A percentile compares a stretch with the other conserved stretches of the same genome.
Evolutionary conservation across 2,797 vertebrate genomes (phyloP).

Genomic region (Urosaurus nigricauda): DNA sequence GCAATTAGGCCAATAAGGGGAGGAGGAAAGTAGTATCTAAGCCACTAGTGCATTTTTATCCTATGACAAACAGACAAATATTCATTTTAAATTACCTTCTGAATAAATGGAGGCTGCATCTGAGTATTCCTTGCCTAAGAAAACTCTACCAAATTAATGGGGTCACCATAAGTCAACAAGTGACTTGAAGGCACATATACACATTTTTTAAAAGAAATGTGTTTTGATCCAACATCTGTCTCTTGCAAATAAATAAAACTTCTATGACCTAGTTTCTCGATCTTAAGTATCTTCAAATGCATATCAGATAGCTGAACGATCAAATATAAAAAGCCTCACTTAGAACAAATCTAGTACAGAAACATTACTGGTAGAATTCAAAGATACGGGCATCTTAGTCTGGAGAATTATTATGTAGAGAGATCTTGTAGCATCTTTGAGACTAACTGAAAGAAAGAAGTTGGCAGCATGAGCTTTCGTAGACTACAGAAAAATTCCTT

Average conservation of each 20-base stretch:
- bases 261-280: background rate
- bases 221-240: background rate
- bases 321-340: background rate
- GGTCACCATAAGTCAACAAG: too few species aligned
- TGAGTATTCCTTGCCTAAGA: too few species aligned
- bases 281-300: background rate
- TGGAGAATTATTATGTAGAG: too few species aligned
- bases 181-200: too few species aligned
- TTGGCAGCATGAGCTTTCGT: too few species aligned
- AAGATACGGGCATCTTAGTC: too few species aligned
- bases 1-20: background rate
- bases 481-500: too few species aligned
- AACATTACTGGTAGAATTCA: too few species aligned
- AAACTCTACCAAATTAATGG: too few species aligned
- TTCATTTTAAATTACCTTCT: background rate
- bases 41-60: background rate
- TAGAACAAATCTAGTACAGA: background rate
- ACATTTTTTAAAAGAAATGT: background rate
- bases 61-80: background rate
- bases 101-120: background rate
- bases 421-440: too few species aligned
- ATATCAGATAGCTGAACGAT: background rate
- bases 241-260: background rate
- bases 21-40: background rate
- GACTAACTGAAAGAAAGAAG: too few species aligned